Evolutionary conservation across 2,113 vertebrate genomes (phyloP), one percentile per base, ranked within the genome.

Genomic region (Osmerus mordax): DNA sequence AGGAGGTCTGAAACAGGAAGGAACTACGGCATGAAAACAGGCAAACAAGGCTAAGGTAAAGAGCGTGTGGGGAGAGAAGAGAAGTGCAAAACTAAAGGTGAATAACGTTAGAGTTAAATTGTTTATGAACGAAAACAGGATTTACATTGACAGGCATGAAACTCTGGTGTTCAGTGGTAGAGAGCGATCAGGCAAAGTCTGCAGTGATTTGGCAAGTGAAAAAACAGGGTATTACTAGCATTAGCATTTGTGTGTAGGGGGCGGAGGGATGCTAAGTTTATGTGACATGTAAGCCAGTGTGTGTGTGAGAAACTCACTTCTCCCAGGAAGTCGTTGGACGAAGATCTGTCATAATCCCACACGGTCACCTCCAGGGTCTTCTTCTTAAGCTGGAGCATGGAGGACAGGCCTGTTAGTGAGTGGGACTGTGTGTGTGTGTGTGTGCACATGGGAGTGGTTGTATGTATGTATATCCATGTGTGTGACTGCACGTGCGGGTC

Each of bases 341-440:
- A 99, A 76, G 96, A 96, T 94, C 93, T 93, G 84, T 98, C 97
- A 78, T 99, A 99, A 88, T 99, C 97, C 97, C 97, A 99, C 82
- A 99, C 97, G 54, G 97, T 98, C 81, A 99, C 96, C 86, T 99
- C 97, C 83, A 99, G 87, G 0, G 96, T 99, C 92, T 99, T 99
- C 91, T 98, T 99, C 93, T 97, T 99, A 71, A 99, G 88, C 97
- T 99, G 81, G 89, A 79, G 84, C 78, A 79, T 23, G 73, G 85
- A 77, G 66, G 47, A 25, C 16, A 67, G 66, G 21, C 6, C 12
- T 21, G 51, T 47, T 25, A 58, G 53, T 51, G 41, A 59, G 19
- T 23, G n/a, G 0, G 32, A 47, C 32, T 4, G 62, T 52, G 63
- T 56, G 23, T 55, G 63, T 56, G 23, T 55, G 69, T 62, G 65